Percentiles rank a stretch among this genome's conserved stretches.
These are phyloP conservation scores for Habroteleia sp. DNA, from an alignment of 2,888 invertebrate species.

Conservation along the genomic window DNA sequence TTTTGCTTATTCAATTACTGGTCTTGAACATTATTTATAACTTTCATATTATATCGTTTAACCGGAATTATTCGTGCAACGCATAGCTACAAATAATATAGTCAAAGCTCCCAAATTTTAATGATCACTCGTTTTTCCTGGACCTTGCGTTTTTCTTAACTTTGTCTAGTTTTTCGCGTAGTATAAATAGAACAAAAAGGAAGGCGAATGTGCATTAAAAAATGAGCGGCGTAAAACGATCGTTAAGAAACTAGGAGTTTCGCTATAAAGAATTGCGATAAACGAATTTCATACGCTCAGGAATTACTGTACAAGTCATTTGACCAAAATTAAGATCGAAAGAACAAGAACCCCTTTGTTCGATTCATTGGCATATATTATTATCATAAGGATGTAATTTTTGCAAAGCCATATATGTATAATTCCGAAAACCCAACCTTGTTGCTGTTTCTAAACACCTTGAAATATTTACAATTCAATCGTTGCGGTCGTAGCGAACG, in stretches of 20 bases:
- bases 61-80: slow-evolving; percentile 45
- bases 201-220: not conserved
- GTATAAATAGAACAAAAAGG: no score
- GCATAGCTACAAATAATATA: slow-evolving; percentile 41
- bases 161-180: no score
- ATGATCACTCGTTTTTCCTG: not conserved
- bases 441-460: slow-evolving; percentile 23
- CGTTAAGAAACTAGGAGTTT: slow-evolving; percentile 3
- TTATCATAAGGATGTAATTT: no score
- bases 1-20: slow-evolving; percentile 39
- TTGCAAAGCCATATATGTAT: no score
- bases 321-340: slow-evolving; percentile 22
- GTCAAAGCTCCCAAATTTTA: not conserved
- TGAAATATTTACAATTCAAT: slow-evolving; percentile 37
- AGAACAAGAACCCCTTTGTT: no score
- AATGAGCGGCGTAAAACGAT: not conserved
- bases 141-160: no score
- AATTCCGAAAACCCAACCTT: slow-evolving; percentile 34
- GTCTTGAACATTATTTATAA: slow-evolving; percentile 34
- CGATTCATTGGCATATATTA: no score
- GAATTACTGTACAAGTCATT: slow-evolving; percentile 39
- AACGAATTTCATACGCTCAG: slow-evolving; percentile 25
- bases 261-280: slow-evolving; percentile 4
- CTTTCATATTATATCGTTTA: slow-evolving; percentile 40
- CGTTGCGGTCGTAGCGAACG: not conserved